Conservation (phyloP, 2,888 invertebrate genomes). For the Scaptomyza flava region DNA sequence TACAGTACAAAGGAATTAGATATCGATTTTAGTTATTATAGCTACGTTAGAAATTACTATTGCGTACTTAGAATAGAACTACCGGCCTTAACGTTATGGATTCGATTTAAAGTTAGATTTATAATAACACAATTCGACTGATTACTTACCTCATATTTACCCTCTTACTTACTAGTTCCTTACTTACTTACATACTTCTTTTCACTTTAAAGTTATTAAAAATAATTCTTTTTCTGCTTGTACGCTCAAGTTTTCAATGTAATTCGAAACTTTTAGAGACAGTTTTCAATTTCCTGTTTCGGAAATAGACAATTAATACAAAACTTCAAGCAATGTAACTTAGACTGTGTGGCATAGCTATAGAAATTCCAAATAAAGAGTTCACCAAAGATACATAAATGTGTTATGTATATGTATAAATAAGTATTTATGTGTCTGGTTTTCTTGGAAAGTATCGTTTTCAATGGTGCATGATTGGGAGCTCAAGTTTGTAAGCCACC, state of each 20-base stretch:
- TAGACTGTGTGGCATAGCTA: background rate
- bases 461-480: slow-evolving; percentile 26
- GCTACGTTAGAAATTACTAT: background rate
- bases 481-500: slow-evolving; percentile 26
- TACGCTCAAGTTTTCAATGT: background rate
- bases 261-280: background rate
- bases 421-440: background rate
- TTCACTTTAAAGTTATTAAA: too few relatives aligned
- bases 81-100: background rate
- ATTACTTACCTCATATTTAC: background rate
- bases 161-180: background rate
- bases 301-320: background rate
- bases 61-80: background rate
- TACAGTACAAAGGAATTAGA: slow-evolving; percentile 6
- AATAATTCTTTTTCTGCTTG: background rate
- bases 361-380: slow-evolving; percentile 3
- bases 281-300: slow-evolving; percentile 15
- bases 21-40: background rate
- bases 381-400: background rate
- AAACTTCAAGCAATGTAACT: slow-evolving; percentile 1
- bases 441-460: slow-evolving; percentile 28
- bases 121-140: background rate
- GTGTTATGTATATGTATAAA: background rate
- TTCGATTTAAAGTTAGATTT: background rate
- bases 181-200: background rate